Conservation (phyloP, 30 jellyfish, hydroid and myxozoan genomes). For the Calvadosia cruxmelitensis region DNA sequence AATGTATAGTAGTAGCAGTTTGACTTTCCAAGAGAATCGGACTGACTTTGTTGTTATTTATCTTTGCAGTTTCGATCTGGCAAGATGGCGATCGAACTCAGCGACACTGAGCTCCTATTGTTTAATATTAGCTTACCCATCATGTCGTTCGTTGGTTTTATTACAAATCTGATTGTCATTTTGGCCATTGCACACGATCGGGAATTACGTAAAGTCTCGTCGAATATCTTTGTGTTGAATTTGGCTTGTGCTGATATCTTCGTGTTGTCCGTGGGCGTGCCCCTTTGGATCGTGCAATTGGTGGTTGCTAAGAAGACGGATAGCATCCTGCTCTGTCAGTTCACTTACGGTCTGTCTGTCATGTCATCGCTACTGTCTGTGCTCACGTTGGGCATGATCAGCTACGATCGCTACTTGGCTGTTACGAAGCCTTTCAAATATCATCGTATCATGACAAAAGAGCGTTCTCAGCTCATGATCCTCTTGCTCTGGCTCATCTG, state of each 20-base stretch:
- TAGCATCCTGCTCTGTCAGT: conserved; percentile 40
- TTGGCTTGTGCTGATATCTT: conserved; percentile 64
- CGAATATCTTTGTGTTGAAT: conserved; percentile 51
- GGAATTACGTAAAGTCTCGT: conserved; percentile 36
- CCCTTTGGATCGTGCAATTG: conserved; percentile 56
- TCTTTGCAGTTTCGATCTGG: no score
- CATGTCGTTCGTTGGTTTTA: conserved; percentile 51
- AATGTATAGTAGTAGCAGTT: no score
- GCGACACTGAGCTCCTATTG: conserved; percentile 27
- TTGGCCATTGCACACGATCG: conserved; percentile 47
- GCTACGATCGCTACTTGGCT: conserved; percentile 71
- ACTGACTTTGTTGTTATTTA: no score
- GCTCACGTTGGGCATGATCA: conserved; percentile 56
- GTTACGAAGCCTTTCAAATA: conserved; percentile 64
- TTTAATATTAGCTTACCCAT: conserved; percentile 58
- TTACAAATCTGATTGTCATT: conserved; percentile 49
- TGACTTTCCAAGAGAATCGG: no score
- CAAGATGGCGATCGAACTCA: no score
- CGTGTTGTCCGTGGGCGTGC: conserved; percentile 57
- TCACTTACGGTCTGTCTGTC: conserved; percentile 53
- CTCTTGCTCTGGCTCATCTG: conserved; percentile 29
- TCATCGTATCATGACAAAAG: conserved; percentile 38
- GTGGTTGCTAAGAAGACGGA: conserved; percentile 33
- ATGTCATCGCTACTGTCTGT: conserved; percentile 48
- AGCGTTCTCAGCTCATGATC: conserved; percentile 22